Evolutionary conservation across 2,113 vertebrate genomes (phyloP).

Genomic region (Rhabdornis inornatus): DNA sequence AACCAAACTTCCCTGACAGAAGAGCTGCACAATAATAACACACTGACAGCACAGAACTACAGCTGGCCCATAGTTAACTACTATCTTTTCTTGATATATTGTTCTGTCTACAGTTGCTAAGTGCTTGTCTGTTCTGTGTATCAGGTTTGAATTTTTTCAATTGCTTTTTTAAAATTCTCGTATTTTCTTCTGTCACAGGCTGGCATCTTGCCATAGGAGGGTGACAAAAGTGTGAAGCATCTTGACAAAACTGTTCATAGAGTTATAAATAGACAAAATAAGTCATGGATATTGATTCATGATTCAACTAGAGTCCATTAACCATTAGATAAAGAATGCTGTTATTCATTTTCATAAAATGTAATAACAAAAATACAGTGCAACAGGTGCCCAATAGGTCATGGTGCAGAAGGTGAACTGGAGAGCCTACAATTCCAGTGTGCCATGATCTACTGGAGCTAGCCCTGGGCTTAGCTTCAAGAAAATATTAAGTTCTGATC

Average conservation of each 20-base stretch:
- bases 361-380: neutral
- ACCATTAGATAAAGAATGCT: neutral
- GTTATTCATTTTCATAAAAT: neutral
- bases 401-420: neutral
- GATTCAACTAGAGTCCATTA: neutral
- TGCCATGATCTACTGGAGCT: neutral
- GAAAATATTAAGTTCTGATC: neutral
- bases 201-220: neutral
- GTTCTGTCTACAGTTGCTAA: neutral
- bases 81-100: neutral
- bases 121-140: neutral
- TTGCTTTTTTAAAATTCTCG: neutral
- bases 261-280: neutral
- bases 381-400: neutral
- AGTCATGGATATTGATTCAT: neutral
- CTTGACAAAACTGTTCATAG: neutral
- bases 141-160: neutral
- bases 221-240: neutral
- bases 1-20: neutral
- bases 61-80: neutral
- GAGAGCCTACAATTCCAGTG: rapidly evolving
- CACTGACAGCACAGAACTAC: neutral
- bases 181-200: neutral
- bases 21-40: neutral
- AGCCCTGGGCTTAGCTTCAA: neutral